Conservation (phyloP, 2,113 vertebrate species). For the Heterocephalus glaber region DNA sequence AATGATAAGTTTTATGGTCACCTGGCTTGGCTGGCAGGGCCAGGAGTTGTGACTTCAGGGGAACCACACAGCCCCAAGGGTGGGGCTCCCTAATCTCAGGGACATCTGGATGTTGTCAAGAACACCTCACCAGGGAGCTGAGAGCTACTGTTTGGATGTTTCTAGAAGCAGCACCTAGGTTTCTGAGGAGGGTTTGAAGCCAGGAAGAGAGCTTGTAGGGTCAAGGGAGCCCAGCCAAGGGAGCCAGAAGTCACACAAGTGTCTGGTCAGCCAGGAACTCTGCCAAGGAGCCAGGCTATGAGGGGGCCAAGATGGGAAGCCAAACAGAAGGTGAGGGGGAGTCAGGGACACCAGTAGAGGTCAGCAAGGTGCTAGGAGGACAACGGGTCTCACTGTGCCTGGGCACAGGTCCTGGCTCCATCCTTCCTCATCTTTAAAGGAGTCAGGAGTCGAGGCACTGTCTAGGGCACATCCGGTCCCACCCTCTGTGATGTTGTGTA, state of each 20-base stretch:
- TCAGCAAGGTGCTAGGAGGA: constrained; percentile 28
- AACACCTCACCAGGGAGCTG: background rate
- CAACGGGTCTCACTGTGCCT: background rate
- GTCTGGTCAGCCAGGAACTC: constrained; percentile 56
- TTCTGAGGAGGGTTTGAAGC: constrained; percentile 43
- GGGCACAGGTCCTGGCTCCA: constrained; percentile 26
- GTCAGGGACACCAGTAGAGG: background rate
- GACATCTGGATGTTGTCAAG: constrained; percentile 57
- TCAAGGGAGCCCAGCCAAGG: constrained; percentile 64
- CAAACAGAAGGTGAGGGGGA: constrained; percentile 63
- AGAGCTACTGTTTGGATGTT: constrained; percentile 58
- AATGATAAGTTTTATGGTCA: background rate
- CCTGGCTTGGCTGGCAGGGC: background rate
- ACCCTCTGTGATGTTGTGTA: background rate
- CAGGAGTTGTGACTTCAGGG: background rate
- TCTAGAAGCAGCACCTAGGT: constrained; percentile 55
- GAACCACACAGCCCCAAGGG: background rate
- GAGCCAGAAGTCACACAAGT: constrained; percentile 52
- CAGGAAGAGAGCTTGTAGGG: constrained; percentile 60
- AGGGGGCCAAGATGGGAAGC: background rate
- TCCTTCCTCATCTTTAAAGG: constrained; percentile 52
- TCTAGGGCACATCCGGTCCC: constrained; percentile 1
- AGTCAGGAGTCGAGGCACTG: background rate
- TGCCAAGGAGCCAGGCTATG: constrained; percentile 13
- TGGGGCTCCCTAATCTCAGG: background rate